Evolutionary conservation across 2,888 invertebrate species (phyloP).

Genomic region (Drosophila meridiana): DNA sequence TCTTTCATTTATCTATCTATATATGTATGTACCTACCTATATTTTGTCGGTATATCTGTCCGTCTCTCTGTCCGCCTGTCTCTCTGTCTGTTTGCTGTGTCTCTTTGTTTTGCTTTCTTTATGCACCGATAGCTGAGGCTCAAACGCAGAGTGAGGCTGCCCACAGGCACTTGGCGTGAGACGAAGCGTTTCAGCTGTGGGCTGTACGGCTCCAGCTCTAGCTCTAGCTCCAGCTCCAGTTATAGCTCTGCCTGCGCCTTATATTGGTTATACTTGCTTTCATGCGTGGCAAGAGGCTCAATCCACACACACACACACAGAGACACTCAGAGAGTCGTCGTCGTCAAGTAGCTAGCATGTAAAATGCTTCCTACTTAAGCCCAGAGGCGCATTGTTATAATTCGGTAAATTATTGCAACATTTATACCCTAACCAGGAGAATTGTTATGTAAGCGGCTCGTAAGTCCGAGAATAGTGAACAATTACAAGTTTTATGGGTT

Average conservation of each 20-base stretch:
- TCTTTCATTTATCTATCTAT: conserved; percentile 76
- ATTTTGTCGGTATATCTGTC: conserved; percentile 33
- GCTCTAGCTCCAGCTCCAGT: conserved; percentile 31
- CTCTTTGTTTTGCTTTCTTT: conserved; percentile 65
- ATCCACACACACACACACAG: conserved; percentile 32
- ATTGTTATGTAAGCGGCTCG: conserved; percentile 30
- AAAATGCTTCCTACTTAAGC: conserved; percentile 71
- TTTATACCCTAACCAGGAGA: conserved; percentile 42
- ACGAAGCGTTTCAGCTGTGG: conserved; percentile 64
- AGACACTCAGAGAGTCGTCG: conserved; percentile 43
- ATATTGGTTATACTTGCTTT: conserved; percentile 56
- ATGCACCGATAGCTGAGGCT: conserved; percentile 46
- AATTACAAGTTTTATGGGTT: background rate
- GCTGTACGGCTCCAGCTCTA: conserved; percentile 48
- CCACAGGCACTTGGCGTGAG: conserved; percentile 75
- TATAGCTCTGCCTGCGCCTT: conserved; percentile 20
- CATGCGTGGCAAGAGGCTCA: conserved; percentile 62
- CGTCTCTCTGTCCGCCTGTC: conserved; percentile 23
- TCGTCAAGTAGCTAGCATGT: conserved; percentile 73
- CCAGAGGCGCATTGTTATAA: conserved; percentile 63
- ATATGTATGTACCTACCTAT: conserved; percentile 53
- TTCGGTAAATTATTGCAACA: conserved; percentile 62
- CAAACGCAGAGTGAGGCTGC: conserved; percentile 53
- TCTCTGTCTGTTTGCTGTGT: conserved; percentile 34
- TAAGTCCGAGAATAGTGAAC: conserved; percentile 5